Conservation (phyloP, 2,888 invertebrate species). For the Heliconius charithonia region DNA sequence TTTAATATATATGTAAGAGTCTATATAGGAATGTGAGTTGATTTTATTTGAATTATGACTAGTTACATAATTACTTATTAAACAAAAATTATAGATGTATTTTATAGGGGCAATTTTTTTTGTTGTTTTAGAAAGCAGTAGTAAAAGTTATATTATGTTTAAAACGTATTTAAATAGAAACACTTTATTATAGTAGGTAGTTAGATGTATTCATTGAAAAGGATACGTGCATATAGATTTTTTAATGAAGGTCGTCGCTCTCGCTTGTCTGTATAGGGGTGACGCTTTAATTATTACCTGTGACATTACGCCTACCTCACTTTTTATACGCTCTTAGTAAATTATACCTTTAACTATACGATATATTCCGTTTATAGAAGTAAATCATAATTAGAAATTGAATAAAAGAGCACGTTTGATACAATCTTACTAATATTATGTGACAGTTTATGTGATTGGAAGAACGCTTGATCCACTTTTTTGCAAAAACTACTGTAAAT, state of each 20-base stretch:
- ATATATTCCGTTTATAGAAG: neutral
- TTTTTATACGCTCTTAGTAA: constrained; percentile 1
- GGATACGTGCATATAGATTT: neutral
- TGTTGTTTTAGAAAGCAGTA: neutral
- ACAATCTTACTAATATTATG: no score
- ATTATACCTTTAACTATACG: neutral
- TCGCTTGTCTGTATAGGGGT: constrained; percentile 18
- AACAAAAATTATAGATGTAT: neutral
- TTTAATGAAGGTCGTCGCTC: constrained; percentile 15
- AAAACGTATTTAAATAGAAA: neutral
- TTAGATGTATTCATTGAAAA: neutral
- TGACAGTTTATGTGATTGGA: no score
- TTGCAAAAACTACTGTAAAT: no score
- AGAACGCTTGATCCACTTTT: no score
- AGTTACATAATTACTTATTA: neutral
- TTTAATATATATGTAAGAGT: neutral
- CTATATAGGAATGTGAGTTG: neutral
- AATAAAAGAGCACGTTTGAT: no score
- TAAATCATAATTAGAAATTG: neutral
- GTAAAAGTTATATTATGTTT: neutral
- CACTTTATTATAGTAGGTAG: neutral
- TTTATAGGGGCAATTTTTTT: neutral
- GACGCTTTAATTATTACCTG: constrained; percentile 8
- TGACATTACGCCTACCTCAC: constrained; percentile 10
- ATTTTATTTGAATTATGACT: neutral